Conservation (phyloP, 92 coral and sea anemone genomes). For the Umimayanthus kanabou region DNA sequence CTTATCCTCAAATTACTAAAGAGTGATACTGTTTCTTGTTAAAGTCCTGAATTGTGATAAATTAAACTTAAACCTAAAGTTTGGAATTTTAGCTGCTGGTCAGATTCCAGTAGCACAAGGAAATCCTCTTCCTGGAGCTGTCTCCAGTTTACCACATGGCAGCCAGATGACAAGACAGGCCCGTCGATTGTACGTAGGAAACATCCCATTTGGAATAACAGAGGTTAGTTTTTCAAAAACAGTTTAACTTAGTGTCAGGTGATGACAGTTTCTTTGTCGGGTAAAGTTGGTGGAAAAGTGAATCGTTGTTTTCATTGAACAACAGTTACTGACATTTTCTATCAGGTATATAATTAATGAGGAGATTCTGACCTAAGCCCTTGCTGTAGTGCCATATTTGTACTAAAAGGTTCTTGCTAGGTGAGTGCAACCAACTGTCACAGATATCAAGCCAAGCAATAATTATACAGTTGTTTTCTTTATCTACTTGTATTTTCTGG, state of each 20-base stretch:
- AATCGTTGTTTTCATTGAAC: too few species aligned
- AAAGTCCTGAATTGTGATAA: not conserved
- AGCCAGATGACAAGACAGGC: slow-evolving; percentile 98
- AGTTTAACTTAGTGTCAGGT: not conserved
- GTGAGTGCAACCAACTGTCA: too few species aligned
- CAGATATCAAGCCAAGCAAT: too few species aligned
- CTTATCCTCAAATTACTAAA: not conserved
- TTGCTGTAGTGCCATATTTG: too few species aligned
- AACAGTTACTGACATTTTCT: too few species aligned
- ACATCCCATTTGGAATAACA: slow-evolving; percentile 96
- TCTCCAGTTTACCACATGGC: slow-evolving; percentile 91
- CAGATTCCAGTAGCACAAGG: slow-evolving; percentile 77
- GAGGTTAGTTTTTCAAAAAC: slow-evolving; percentile 61
- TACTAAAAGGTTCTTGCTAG: too few species aligned
- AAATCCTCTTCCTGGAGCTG: slow-evolving; percentile 69
- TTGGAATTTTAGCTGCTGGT: slow-evolving; percentile 77
- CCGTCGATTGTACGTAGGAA: slow-evolving; percentile 94
- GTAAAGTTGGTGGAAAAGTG: too few species aligned
- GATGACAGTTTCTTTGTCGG: not conserved
- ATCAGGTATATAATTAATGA: too few species aligned
- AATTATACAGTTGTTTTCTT: too few species aligned
- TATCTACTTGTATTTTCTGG: not conserved
- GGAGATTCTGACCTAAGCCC: too few species aligned
- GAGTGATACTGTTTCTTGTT: not conserved
- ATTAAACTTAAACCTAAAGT: not conserved